phyloP scores from a whole-genome alignment of 1,140 invertebrate species.

The Phymastichus coffea region DNA sequence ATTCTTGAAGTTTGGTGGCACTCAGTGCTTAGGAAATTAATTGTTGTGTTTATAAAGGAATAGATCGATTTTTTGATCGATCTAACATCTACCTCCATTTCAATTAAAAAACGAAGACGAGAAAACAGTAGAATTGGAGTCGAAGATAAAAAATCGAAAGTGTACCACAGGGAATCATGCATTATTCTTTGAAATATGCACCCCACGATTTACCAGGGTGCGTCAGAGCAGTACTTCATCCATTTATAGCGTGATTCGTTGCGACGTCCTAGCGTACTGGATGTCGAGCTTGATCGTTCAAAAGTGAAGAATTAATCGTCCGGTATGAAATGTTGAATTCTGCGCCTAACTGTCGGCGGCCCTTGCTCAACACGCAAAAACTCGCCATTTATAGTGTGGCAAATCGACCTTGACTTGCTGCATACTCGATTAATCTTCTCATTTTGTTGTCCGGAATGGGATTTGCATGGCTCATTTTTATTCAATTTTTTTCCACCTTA shows the following conservation, averaged over 20 bases:
- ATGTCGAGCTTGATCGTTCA: constrained; percentile 39
- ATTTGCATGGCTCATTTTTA: too few species aligned
- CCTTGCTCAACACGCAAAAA: constrained; percentile 33
- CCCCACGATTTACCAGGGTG: constrained; percentile 41
- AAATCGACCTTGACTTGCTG: constrained; percentile 1
- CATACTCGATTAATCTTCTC: constrained; percentile 4
- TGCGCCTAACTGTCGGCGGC: constrained; percentile 30
- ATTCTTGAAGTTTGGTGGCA: too few species aligned
- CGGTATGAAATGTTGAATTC: constrained; percentile 38
- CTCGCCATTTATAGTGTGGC: not conserved
- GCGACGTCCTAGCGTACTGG: not conserved
- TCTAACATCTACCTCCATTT: not conserved
- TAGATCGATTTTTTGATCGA: too few species aligned
- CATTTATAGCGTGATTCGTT: constrained; percentile 16
- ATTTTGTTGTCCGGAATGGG: too few species aligned
- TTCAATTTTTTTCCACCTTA: too few species aligned
- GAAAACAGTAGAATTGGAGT: too few species aligned
- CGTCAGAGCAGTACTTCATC: constrained; percentile 27
- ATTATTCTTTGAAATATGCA: constrained; percentile 40
- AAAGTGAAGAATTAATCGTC: constrained; percentile 47
- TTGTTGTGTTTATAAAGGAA: too few species aligned
- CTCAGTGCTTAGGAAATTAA: too few species aligned
- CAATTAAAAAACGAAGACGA: not conserved
- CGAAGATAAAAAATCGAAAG: too few species aligned
- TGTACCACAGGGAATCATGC: constrained; percentile 13